phyloP scores from a whole-genome alignment of 2,888 invertebrate species.

The Dioctria linearis region DNA sequence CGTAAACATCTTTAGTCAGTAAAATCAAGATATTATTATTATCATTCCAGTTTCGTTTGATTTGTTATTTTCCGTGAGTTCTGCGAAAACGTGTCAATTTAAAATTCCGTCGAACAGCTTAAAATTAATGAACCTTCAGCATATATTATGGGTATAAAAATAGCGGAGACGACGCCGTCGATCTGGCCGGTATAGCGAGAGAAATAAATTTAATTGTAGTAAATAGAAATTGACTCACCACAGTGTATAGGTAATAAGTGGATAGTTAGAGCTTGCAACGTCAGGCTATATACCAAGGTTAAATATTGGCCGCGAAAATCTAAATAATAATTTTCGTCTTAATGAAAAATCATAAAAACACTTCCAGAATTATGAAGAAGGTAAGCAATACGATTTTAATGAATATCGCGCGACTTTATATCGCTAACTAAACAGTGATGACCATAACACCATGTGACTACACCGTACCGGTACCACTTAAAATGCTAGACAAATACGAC shows the following conservation, averaged over 20 bases:
- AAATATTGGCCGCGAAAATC: constrained; percentile 14
- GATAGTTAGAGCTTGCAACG: background rate
- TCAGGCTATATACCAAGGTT: constrained; percentile 3
- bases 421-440: background rate
- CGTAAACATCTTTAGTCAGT: too few relatives aligned
- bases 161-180: background rate
- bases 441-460: constrained; percentile 18
- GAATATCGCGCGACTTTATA: background rate
- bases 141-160: background rate
- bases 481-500: constrained; percentile 47
- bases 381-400: constrained; percentile 39
- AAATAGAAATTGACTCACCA: constrained; percentile 21
- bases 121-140: constrained; percentile 14
- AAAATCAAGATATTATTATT: background rate
- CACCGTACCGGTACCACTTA: background rate
- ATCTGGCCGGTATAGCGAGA: background rate
- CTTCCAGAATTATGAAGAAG: constrained; percentile 43
- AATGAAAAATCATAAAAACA: constrained; percentile 39
- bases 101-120: background rate
- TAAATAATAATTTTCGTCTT: constrained; percentile 33
- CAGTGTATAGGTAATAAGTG: background rate
- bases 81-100: constrained; percentile 1
- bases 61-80: background rate
- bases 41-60: constrained; percentile 2
- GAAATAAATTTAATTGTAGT: constrained; percentile 34